Evolutionary conservation across 2,888 invertebrate genomes (phyloP), one percentile per base, ranked within the genome.

Genomic region (Beris morrisii): DNA sequence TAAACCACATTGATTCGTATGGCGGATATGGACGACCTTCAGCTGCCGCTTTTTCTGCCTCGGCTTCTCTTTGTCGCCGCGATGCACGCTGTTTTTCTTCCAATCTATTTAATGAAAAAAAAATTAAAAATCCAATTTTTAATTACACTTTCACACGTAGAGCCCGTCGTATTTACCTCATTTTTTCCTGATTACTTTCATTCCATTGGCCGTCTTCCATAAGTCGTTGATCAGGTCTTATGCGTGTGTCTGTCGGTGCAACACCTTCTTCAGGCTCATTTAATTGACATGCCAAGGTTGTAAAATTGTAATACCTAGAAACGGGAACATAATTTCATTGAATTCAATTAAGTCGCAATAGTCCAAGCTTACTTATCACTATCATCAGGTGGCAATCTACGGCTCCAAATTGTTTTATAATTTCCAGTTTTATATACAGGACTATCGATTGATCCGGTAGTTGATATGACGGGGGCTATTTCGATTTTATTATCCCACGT

Each of bases 401-500:
- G 86, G 78, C 91, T 88, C 99, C 99, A 99, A 68, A 96, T 88
- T 53, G 89, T 79, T 70, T 86, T 86, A 75, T 93, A 90, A 68
- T 91, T 88, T 72, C 93, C 95, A 13, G 97, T 96, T 83, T 96
- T 94, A 82, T 97, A 93, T 6, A 95, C 90, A 28, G 95, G 92
- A 83, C 92, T 93, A 77, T 91, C 86, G 71, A 86, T 74, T 57
- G 84, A 81, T 64, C 87, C 85, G 69, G 88, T 86, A 67, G 88
- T 85, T 74, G 86, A 85, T 53, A 90, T 87, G 66, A 98, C 96
- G 44, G 92, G 89, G 64, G 97, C 95, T 71, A 94, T 92, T 83
- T 99, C 97, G 74, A 99, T 93, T 81, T 91, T 91, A 71, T 88
- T 86, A 83, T 99, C 98, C 99, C 99, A 99, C 69, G 94, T 93